A percentile compares a stretch with the other conserved stretches of the same genome.
These are phyloP conservation scores for Nibea albiflora DNA, from an alignment of 2,113 vertebrate genomes.

Conservation along the genomic window DNA sequence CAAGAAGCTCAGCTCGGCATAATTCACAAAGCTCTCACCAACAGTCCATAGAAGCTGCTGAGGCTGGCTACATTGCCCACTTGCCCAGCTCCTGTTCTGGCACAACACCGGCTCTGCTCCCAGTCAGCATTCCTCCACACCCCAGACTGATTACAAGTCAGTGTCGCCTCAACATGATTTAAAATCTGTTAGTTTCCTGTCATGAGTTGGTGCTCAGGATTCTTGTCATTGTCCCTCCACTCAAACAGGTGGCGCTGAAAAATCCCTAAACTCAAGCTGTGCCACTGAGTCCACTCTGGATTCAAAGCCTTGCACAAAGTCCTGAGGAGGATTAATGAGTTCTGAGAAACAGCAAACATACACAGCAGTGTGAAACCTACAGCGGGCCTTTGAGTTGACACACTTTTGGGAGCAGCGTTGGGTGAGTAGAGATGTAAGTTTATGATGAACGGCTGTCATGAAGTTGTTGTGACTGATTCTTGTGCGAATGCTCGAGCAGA, in stretches of 20 bases:
- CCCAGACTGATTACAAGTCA: too few species aligned
- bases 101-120: too few species aligned
- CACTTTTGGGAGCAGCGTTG: not conserved
- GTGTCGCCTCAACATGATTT: too few species aligned
- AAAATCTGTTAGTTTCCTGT: not conserved
- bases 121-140: too few species aligned
- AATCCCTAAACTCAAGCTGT: not conserved
- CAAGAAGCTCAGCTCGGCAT: too few species aligned
- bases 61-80: too few species aligned
- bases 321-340: conserved; percentile 47
- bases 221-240: conserved; percentile 46
- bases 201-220: not conserved
- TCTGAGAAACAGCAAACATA: conserved; percentile 11
- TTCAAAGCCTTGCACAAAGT: conserved; percentile 11
- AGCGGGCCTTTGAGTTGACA: not conserved
- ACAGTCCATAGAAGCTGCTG: too few species aligned
- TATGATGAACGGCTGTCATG: conserved; percentile 2
- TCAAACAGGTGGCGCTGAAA: conserved; percentile 69
- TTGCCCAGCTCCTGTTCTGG: too few species aligned
- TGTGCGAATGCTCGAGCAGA: not conserved
- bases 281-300: conserved; percentile 6
- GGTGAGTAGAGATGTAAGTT: conserved; percentile 20
- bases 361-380: not conserved
- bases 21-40: too few species aligned
- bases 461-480: not conserved